Evolutionary conservation across 2,797 vertebrate species (phyloP), one percentile per base, ranked within the genome.

Genomic region (Thamnophis elegans): DNA sequence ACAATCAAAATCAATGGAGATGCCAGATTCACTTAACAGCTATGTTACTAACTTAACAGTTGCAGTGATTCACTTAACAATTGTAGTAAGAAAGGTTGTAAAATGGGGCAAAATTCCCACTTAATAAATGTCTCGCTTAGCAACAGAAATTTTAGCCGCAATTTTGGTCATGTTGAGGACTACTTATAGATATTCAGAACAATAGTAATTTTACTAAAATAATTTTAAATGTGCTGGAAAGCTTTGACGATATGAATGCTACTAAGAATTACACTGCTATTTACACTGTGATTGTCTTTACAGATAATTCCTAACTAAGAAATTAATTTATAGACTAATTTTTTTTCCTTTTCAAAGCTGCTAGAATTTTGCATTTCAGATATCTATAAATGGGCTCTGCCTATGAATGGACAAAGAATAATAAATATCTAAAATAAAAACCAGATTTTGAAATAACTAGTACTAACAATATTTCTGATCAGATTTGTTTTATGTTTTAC

Each of bases 401-500:
- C 18, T 47, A 1, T 32, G 2, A 88, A 51, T 25, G 65, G 20
- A 55, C 90, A 90, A 87, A 55, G 93, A 78, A 1, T 92, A 93
- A 91, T 28, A 94, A 42, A 20, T 42, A 25, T 82, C 9, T 90
- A 90, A 82, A 94, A 82, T 85, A 94, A 94, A 85, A 54, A 89
- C 60, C 62, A 14, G 10, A 7, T 78, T 85, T n/a, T 56, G 18
- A 53, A 47, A 47, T n/a, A 4, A 56, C 2, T 6, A 9, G 10
- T 56, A 53, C 32, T 51, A 85, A n/a, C 53, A 32, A 53, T 93
- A 87, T 94, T 90, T 36, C 88, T 65, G 4, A 9, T 91, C 36
- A 92, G 94, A 94, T 88, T 90, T 68, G 9, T 85, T 91, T 47
- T 5, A 92, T 59, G 2, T 90, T 93, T 96, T 90, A 56, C 92